Evolutionary conservation across 2,888 invertebrate genomes (phyloP).

Genomic region (Morpho achilles): DNA sequence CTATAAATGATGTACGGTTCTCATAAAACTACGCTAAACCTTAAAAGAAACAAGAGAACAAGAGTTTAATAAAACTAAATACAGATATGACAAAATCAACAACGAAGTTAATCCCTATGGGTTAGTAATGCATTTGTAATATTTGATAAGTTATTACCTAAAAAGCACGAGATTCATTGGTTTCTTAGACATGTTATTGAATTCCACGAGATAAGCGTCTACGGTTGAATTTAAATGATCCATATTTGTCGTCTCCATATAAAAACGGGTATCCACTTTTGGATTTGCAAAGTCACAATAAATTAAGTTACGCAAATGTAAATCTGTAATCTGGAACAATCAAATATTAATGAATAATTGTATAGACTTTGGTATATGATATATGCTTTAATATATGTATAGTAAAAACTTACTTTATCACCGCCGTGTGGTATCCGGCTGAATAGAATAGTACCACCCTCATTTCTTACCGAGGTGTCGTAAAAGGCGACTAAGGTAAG

Average conservation of each 20-base stretch:
- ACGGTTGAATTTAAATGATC: constrained; percentile 89
- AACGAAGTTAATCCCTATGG: too few species aligned
- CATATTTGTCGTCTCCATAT: constrained; percentile 92
- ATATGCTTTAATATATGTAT: not conserved
- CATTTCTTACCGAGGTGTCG: too few species aligned
- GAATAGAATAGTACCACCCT: too few species aligned
- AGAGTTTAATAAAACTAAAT: too few species aligned
- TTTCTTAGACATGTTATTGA: constrained; percentile 96
- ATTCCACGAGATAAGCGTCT: constrained; percentile 93
- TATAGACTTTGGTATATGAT: not conserved
- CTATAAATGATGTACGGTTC: too few species aligned
- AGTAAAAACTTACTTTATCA: not conserved
- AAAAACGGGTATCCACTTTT: constrained; percentile 92
- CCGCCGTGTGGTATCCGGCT: not conserved
- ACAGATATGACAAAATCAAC: too few species aligned
- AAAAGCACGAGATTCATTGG: constrained; percentile 97
- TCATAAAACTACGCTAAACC: too few species aligned
- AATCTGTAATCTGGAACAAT: constrained; percentile 83
- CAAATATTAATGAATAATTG: not conserved
- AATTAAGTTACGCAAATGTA: constrained; percentile 90
- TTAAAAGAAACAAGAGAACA: too few species aligned
- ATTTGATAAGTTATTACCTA: constrained; percentile 68
- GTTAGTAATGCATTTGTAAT: too few species aligned
- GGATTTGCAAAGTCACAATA: constrained; percentile 98
- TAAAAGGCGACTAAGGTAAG: too few species aligned